Base-by-base conservation (phyloP, 1,140 invertebrate genomes). In the Ostrea denselamellosa region DNA sequence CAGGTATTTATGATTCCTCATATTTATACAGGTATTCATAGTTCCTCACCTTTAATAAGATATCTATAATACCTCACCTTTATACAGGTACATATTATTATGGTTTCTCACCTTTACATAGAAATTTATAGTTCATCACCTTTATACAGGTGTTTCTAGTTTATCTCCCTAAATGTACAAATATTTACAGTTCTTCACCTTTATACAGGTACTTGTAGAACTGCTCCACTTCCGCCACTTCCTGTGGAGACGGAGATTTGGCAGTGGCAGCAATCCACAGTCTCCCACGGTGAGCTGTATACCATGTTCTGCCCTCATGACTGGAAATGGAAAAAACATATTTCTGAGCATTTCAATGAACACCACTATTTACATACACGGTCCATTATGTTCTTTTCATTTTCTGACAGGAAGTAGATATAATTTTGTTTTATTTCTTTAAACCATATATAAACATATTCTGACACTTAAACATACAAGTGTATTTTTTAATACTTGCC, bases 271-370 rank as follows among this genome's bases (percentile, higher is more conserved):
- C 98, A 90, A 99, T 99, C 98, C 98, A 99, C 52, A 99, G 94
- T 82, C 97, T 95, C 4, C 98, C 98, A 93, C 98, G 96, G 94
- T 99, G 97, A 77, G 97, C 95, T 0, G 97, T 97, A 93, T 98
- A 99, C 98, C 98, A 99, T 25, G 96, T 97, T 90, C 98, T 96
- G 62, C 98, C 98, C 96, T 99, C 98, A 94, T 99, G 97, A 71
- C 98, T 98, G 58, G 83, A 88, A 91, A 83, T 17, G 19, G 17
- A 52, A 83, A 83, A 44, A 44, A 44, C 34, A 44, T 2, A 44
- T 1, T 1, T 2, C 34, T 44, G 1, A 2, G 34, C 34, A 44
- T 44, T 44, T 44, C 34, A 44, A 2, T 1, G 34, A 44, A 44
- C 34, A 44, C 34, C 5, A 44, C 2, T 44, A 44, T 44, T 44